Evolutionary conservation across 2,113 vertebrate genomes (phyloP), one percentile per base, ranked within the genome.

Genomic region (Rafetus swinhoei): DNA sequence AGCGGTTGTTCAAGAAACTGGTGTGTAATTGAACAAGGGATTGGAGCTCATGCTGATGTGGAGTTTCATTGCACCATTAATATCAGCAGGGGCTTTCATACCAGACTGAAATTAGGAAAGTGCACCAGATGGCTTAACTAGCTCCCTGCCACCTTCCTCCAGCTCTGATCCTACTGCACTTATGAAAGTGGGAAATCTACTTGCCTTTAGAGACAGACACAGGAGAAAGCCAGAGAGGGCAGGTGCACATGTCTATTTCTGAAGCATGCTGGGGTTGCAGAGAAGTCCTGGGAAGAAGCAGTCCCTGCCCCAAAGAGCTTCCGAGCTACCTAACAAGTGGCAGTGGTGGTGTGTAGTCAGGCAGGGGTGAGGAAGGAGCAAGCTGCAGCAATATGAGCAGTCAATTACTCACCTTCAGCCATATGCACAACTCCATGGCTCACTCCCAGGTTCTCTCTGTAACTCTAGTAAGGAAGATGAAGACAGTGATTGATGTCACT

Each of bases 311-410:
- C 24, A 9, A 32, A 3, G 18, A 60, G 22, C 79, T 77, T 22
- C 16, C 14, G 22, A 29, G 9, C 21, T 22, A 45, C 0, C 0
- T 65, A 77, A 50, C 11, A 77, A 11, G 22, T 52, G 39, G 45
- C 5, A 11, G 11, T 45, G 25, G 52, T 52, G 5, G 39, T 32
- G 29, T 39, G 6, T 39, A 39, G 3, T 45, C 29, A 25, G 24
- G 69, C 76, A 32, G 13, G 39, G 53, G 39, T n/a, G 54, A 72
- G 79, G 32, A 16, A 6, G 13, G 21, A n/a, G 15, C 15, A 69
- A 69, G 32, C 29, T 32, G 32, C 32, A 69, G 29, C 62, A 69
- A 69, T n/a, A n/a, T 69, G 15, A 69, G 15, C 32, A 69, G 62
- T 14, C 62, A 69, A 27, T 65, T 69, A 69, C 32, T 69, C 7